Evolutionary conservation across 92 coral and sea anemone species (phyloP), one percentile per base, ranked within the genome.

Genomic region (Bergia puertoricense): DNA sequence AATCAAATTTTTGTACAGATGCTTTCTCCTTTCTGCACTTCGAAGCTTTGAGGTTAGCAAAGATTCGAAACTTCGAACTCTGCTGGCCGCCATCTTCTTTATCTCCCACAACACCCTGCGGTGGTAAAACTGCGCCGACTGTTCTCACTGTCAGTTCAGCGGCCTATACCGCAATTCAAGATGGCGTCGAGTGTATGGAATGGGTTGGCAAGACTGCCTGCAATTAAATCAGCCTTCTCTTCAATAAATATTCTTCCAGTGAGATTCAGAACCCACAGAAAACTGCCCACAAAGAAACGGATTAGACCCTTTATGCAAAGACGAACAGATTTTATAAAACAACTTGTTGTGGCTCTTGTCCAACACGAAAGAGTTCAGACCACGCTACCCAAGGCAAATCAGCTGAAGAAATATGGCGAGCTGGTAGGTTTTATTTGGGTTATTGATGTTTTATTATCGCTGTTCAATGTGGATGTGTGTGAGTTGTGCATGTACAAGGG

Each of bases 291-390:
- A 42, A 95, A 92, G 89, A 93, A 92, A 74, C 86, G 86, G 43
- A 86, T 89, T 22, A 96, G 94, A 38, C 96, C 97, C 39, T 97
- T 97, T 81, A 95, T 97, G 38, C 93, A 95, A 81, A 85, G 93
- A 76, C 90, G 99, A 67, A 97, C 99, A 75, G 96, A 97, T 90
- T 85, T 97, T 44, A 95, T 97, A 30, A 97, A 97, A 77, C 91
- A 89, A 86, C 90, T 97, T 3, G 93, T 94, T 44, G 79, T 95
- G 59, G 97, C 97, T 62, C 91, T 97, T 37, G 96, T 97, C 10
- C 93, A 95, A 88, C 91, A 92, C 91, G 99, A 97, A 85, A 91
- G 99, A 45, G 85, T 97, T 69, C 99, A 97, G 80, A 97, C 99
- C 14, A 97, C 99, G 40, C 89, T 94, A 48, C 96, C 91, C 74